Evolutionary conservation across 2,113 vertebrate genomes (phyloP), one percentile per base, ranked within the genome.

Genomic region (Antechinus stuartii): DNA sequence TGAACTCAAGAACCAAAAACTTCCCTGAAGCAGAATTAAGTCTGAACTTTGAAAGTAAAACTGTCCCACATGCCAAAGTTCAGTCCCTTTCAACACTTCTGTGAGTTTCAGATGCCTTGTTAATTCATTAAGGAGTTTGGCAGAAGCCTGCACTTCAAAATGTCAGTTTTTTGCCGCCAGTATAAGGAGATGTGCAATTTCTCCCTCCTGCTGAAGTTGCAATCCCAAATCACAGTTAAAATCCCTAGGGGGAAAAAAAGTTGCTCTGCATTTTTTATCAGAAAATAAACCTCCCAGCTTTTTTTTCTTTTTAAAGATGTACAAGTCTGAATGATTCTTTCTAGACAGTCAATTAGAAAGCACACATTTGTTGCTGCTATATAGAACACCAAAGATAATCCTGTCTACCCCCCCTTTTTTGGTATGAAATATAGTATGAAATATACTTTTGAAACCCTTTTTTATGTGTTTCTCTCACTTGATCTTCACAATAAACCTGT

Each of bases 151-250:
- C 27, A 61, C 56, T 92, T 91, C 47, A 94, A 95, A 95, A 91
- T 42, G 94, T 54, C 54, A 91, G 8, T n/a, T 91, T 89, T 56
- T 95, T 90, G 23, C 55, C 94, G 93, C 90, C 56, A 19, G n/a
- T 90, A 91, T 89, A 22, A 95, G 35, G 14, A 93, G 12, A 2
- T 53, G 68, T 84, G 42, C 52, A 94, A 93, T 9, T 57, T 93
- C 42, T 14, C 49, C 76, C 47, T 94, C 92, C 24, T 52, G 93
- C 52, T 90, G 42, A 94, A 91, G 14, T 57, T 46, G 61, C 5
- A 91, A 27, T n/a, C 50, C 54, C 91, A 97, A 84, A 61, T 76
- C 55, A 8, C 50, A 96, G 92, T 96, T 97, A 54, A 97, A 93
- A 52, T 90, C 49, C 49, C 90, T 90, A 50, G 49, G 11, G 68